Conservation (phyloP, 1,140 invertebrate genomes). For the Drosophila rhopaloa region DNA sequence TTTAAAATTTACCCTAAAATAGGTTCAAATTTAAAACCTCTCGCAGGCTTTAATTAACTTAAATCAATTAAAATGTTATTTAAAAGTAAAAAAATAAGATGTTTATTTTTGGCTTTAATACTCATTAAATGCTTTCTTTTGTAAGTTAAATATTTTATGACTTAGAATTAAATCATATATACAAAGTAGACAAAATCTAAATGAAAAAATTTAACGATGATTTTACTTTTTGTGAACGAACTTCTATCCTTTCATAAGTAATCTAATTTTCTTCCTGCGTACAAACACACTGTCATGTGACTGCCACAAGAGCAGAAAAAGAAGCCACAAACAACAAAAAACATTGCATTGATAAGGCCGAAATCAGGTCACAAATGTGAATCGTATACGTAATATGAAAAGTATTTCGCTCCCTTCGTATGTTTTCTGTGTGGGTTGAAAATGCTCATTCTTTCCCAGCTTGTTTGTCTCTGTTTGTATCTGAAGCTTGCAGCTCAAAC, state of each 20-base stretch:
- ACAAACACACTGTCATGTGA: constrained; percentile 41
- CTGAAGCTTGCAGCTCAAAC: constrained; percentile 44
- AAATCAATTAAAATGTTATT: too few relatives aligned
- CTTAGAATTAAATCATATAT: too few relatives aligned
- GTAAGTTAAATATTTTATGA: too few relatives aligned
- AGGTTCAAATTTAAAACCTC: too few relatives aligned
- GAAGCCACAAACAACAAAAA: constrained; percentile 56
- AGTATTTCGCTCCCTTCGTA: constrained; percentile 65
- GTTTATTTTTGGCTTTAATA: too few relatives aligned
- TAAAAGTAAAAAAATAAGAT: too few relatives aligned
- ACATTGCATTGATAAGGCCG: constrained; percentile 76
- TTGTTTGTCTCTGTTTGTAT: constrained; percentile 42
- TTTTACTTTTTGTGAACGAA: too few relatives aligned
- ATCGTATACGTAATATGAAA: constrained; percentile 78
- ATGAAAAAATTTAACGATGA: too few relatives aligned
- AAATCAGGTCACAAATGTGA: constrained; percentile 74
- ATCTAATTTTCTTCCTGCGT: constrained; percentile 3
- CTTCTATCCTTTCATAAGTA: neutral
- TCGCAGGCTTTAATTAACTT: too few relatives aligned
- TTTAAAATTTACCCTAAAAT: too few relatives aligned
- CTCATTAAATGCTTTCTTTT: too few relatives aligned
- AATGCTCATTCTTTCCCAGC: constrained; percentile 31
- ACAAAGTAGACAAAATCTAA: too few relatives aligned
- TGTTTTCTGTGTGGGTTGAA: constrained; percentile 10
- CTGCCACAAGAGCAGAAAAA: constrained; percentile 39